Evolutionary conservation across 2,113 vertebrate genomes (phyloP).

Genomic region (Prunella fulvescens): DNA sequence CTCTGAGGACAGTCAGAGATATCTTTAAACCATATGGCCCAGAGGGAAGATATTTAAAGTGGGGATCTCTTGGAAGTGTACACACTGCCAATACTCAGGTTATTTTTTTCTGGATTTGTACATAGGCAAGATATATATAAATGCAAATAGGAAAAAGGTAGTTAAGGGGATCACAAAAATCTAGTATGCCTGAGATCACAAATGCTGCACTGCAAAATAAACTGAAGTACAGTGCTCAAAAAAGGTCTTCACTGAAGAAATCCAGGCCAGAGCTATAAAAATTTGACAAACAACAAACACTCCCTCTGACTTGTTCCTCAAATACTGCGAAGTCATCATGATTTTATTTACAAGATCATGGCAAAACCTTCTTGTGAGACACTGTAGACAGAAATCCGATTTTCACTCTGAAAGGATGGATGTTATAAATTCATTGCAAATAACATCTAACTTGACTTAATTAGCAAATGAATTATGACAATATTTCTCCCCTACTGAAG

Average conservation of each 20-base stretch:
- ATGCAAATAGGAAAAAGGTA: neutral
- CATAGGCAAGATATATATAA: neutral
- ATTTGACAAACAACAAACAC: neutral
- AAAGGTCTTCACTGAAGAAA: neutral
- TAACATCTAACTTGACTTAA: neutral
- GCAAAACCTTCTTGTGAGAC: neutral
- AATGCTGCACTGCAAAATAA: neutral
- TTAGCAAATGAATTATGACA: neutral
- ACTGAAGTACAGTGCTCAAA: neutral
- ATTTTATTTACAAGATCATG: neutral
- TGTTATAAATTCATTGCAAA: neutral
- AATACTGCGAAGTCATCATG: neutral
- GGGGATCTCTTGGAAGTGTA: neutral
- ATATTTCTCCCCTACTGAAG: neutral
- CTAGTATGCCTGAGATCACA: neutral
- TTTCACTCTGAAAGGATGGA: neutral
- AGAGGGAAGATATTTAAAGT: conserved; percentile 37
- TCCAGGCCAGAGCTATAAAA: neutral
- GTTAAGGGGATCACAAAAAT: neutral
- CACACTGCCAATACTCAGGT: neutral
- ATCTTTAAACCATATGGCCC: neutral
- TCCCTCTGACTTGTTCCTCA: neutral
- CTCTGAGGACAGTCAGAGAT: conserved; percentile 32
- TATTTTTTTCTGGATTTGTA: neutral
- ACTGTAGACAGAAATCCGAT: neutral